Percentiles rank a stretch among this genome's conserved stretches.
phyloP scores from a whole-genome alignment of 2,888 invertebrate genomes.

The Nipponacmea schrenckii region DNA sequence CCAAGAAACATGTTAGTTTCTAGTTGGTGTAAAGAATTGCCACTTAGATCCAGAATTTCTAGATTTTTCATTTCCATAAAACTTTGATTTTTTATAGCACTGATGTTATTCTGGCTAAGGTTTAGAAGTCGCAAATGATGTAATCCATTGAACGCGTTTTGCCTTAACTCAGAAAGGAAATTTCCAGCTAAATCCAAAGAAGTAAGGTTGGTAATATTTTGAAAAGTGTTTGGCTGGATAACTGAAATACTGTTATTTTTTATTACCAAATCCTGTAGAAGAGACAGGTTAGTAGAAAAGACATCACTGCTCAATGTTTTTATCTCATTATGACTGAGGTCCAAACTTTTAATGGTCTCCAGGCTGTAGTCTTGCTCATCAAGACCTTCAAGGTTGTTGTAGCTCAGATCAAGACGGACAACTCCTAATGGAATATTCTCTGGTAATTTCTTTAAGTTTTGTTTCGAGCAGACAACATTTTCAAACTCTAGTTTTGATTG shows the following conservation, averaged over 20 bases:
- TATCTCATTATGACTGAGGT: constrained; percentile 29
- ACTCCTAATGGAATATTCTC: constrained; percentile 30
- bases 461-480: constrained; percentile 34
- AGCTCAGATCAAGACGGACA: constrained; percentile 22
- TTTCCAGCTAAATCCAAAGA: constrained; percentile 31
- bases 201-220: constrained; percentile 20
- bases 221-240: constrained; percentile 21
- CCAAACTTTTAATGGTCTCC: constrained; percentile 19
- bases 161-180: constrained; percentile 15
- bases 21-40: constrained; percentile 41
- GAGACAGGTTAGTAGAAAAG: not conserved
- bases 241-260: constrained; percentile 18
- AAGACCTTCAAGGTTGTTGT: constrained; percentile 20
- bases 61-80: constrained; percentile 32
- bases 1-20: constrained; percentile 18
- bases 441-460: constrained; percentile 35
- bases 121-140: constrained; percentile 25
- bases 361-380: constrained; percentile 25
- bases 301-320: not conserved
- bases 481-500: constrained; percentile 15
- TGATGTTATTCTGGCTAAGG: constrained; percentile 21
- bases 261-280: constrained; percentile 14
- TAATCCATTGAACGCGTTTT: constrained; percentile 21
- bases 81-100: constrained; percentile 18
- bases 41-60: constrained; percentile 43